Evolutionary conservation across 2,888 invertebrate genomes (phyloP), one percentile per base, ranked within the genome.

Genomic region (Pristionchus arcanus): DNA sequence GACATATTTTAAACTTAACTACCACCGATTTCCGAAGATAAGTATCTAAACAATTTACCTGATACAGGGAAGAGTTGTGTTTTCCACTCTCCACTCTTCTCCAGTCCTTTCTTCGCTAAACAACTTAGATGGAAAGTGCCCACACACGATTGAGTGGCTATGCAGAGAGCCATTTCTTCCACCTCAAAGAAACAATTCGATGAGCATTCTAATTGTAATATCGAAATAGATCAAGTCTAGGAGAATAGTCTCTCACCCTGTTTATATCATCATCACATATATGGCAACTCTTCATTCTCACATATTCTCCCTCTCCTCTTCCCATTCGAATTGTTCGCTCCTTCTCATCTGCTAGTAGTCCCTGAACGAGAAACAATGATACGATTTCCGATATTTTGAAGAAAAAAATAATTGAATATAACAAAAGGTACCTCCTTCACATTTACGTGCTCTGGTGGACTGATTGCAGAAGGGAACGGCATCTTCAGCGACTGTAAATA

Each of bases 81-180:
- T 28, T 37, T 66, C 87, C 66, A 87, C 68, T 87, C 87, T 34
- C 87, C 68, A 37, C 49, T 68, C 37, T 37, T 49, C 66, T 87
- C 55, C 68, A 94, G 90, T 28, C 90, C 93, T 16, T 91, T 66
- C 34, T 92, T 92, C 0, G 94, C 92, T 16, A 94, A 81, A 89
- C 94, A 94, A 63, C 90, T 90, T 11, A 91, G 90, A 90, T 93
- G 93, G 59, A 91, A 93, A 42, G 92, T 92, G 15, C 90, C 71
- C 2, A 37, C 74, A 86, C 92, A 92, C 13, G 77, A 74, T 16
- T 87, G n/a, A 37, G 91, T 91, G 15, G 85, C 34, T 16, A 37
- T 31, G 42, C 85, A 85, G 31, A 31, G 5, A 0, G 21, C 85
- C 25, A 85, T 16, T 28, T 85, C 59, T n/a, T 85, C 85, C 63